Evolutionary conservation across 2,888 invertebrate species (phyloP).

Genomic region (Platerodrilus igneus): DNA sequence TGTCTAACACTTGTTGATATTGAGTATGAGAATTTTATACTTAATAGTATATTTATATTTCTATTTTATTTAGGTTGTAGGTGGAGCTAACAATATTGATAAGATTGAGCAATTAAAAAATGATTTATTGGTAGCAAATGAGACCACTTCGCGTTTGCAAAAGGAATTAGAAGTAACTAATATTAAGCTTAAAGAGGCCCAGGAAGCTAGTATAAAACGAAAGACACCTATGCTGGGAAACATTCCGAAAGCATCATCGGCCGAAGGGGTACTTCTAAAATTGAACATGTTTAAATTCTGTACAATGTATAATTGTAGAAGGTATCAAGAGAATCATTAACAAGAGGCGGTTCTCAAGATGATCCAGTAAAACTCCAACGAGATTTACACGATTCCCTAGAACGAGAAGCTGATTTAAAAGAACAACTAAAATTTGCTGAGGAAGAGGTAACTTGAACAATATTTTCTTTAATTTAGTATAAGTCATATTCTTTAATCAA

Average conservation of each 20-base stretch:
- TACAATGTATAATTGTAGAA: conserved; percentile 53
- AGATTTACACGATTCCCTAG: conserved; percentile 86
- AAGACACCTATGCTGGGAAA: conserved; percentile 56
- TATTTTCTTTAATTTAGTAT: no score
- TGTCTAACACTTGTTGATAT: no score
- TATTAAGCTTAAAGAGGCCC: conserved; percentile 50
- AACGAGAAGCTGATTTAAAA: conserved; percentile 87
- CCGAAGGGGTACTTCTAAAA: conserved; percentile 54
- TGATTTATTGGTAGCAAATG: conserved; percentile 76
- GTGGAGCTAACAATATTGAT: conserved; percentile 59
- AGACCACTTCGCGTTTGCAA: conserved; percentile 65
- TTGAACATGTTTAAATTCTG: no score
- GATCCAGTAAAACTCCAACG: conserved; percentile 76
- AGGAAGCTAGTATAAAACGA: conserved; percentile 48
- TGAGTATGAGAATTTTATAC: no score
- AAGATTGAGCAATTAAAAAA: conserved; percentile 79
- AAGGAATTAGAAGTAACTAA: conserved; percentile 66
- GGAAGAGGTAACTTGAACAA: conserved; percentile 87
- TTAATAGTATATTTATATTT: conserved; percentile 21
- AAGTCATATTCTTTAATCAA: no score
- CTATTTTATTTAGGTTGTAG: conserved; percentile 48
- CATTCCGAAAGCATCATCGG: conserved; percentile 55
- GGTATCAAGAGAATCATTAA: conserved; percentile 69
- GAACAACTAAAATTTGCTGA: conserved; percentile 91
- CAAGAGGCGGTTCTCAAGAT: conserved; percentile 74